A percentile compares a stretch with the other conserved stretches of the same genome.
Evolutionary conservation across 2,888 invertebrate species (phyloP).

Genomic region (Pristionchus exspectatus): DNA sequence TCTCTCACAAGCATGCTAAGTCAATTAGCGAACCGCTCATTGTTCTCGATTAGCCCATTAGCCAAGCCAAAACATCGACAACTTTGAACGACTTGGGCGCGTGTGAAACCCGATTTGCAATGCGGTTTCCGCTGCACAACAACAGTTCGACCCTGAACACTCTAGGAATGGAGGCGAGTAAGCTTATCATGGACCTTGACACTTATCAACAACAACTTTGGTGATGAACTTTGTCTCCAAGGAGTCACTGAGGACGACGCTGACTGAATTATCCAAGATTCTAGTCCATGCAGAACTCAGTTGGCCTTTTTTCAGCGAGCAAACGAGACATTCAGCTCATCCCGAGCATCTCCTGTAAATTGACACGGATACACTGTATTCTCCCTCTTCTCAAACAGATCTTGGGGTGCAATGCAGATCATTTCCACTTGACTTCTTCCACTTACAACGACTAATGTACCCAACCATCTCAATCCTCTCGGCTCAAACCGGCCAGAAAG

Average conservation of each 20-base stretch:
- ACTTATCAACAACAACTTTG: too few species aligned
- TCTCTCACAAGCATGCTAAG: background rate
- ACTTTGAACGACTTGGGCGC: background rate
- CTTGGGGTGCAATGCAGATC: background rate
- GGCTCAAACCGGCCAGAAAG: too few species aligned
- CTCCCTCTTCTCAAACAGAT: background rate
- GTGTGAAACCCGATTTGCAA: background rate
- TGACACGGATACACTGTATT: background rate
- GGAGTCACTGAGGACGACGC: too few species aligned
- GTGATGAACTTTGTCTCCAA: too few species aligned
- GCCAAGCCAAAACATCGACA: background rate
- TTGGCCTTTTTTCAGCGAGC: background rate
- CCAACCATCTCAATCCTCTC: too few species aligned
- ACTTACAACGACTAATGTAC: background rate
- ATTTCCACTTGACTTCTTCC: background rate
- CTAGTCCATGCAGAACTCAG: too few species aligned
- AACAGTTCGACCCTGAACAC: background rate
- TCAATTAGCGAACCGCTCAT: background rate
- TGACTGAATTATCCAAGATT: too few species aligned
- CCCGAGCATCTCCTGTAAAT: background rate
- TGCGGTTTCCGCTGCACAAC: background rate
- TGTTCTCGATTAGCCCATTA: conserved; percentile 19
- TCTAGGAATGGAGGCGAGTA: background rate
- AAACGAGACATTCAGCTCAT: background rate
- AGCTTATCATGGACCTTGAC: background rate